Conservation (phyloP, 2,888 invertebrate genomes). For the Drosophila formosana region DNA sequence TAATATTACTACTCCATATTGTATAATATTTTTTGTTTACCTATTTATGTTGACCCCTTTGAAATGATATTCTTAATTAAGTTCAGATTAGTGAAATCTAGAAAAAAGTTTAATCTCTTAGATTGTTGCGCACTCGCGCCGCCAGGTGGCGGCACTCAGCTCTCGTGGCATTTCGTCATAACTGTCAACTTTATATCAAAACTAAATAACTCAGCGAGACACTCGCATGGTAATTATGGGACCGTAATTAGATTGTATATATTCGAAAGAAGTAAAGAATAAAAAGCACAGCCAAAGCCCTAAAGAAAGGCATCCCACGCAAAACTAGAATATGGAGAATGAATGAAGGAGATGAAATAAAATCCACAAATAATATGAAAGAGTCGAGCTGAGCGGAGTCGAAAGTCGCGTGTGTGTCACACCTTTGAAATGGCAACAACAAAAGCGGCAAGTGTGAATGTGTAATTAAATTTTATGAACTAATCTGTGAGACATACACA, state of each 20-base stretch:
- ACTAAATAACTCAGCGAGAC: conserved; percentile 67
- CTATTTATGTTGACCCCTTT: no score
- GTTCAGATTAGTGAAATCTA: background rate
- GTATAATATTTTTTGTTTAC: no score
- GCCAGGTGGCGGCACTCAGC: conserved; percentile 33
- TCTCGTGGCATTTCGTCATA: conserved; percentile 63
- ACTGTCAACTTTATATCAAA: conserved; percentile 76
- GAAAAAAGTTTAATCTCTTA: conserved; percentile 4
- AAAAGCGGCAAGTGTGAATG: conserved; percentile 71
- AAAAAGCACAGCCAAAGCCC: conserved; percentile 29
- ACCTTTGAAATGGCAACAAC: conserved; percentile 46
- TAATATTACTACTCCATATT: no score
- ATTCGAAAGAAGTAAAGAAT: conserved; percentile 13
- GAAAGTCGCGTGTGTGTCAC: conserved; percentile 59
- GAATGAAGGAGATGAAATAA: conserved; percentile 44
- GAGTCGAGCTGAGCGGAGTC: conserved; percentile 14
- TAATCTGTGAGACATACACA: conserved; percentile 51
- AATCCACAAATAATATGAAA: conserved; percentile 34
- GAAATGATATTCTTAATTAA: no score
- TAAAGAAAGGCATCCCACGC: conserved; percentile 51
- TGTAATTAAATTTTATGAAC: conserved; percentile 79
- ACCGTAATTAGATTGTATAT: conserved; percentile 67
- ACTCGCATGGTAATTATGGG: conserved; percentile 69
- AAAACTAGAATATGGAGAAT: conserved; percentile 7
- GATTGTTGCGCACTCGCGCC: background rate